Evolutionary conservation across 2,113 vertebrate genomes (phyloP), one percentile per base, ranked within the genome.

Genomic region (Pelecanus crispus): DNA sequence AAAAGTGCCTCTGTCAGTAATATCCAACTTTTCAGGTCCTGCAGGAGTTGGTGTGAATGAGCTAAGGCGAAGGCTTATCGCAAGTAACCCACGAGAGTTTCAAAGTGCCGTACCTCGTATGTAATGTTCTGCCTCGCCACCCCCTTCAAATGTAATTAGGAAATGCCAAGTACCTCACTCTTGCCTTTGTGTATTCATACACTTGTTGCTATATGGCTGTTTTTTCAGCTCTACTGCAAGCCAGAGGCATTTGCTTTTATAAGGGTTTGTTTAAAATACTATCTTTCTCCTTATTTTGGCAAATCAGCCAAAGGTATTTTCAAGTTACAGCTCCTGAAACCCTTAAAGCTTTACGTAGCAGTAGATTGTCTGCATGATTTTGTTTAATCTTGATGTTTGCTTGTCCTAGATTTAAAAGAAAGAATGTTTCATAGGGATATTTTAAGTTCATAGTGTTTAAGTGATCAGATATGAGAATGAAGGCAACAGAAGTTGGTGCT

Each of bases 11-110:
- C n/a, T 44, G 53, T n/a, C 40, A 56, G 47, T 78, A 45, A 61
- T 3, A 22, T 17, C 62, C 53, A 79, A 94, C 81, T 59, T 55
- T 45, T 8, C 96, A 99, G 99, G 99, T 91, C 98, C 99, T 0
- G 98, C 99, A 65, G 99, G 99, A 31, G 99, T 99, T 66, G 99
- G 99, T 17, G 99, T 99, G 74, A 99, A 99, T 71, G 99, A 99
- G 97, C 98, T 99, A 29, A 98, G 99, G 75, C 98, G 98, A 92
- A 98, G 98, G 31, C 97, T 99, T 72, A 98, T 99, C 34, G 98
- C 98, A 84, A 98, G 97, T 55, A 98, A 99, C 94, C 99, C 99
- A 31, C 94, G 89, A 81, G 85, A 95, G 62, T 99, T 99, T 96
- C 99, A 97, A 96, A 99, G 99, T 94, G 98, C 99, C 3, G 95